phyloP scores from a whole-genome alignment of 1,140 invertebrate species.

The Trichomalopsis sarcophagae region DNA sequence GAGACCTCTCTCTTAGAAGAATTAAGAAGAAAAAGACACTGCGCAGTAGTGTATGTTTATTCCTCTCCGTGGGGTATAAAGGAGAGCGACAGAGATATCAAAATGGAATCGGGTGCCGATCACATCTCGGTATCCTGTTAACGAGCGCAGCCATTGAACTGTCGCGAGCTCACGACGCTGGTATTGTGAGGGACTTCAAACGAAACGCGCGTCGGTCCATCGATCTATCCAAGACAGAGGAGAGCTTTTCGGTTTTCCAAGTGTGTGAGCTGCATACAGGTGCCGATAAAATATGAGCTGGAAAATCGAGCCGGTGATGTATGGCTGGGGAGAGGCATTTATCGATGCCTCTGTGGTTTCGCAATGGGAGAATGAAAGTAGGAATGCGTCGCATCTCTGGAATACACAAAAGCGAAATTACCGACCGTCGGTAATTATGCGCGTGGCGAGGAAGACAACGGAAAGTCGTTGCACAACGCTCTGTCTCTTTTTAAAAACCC shows the following conservation, averaged over 20 bases:
- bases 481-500: too few relatives aligned
- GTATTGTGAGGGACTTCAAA: neutral
- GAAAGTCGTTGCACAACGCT: neutral
- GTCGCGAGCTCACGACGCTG: neutral
- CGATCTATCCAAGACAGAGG: neutral
- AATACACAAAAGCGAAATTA: neutral
- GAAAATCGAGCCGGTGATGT: neutral
- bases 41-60: neutral
- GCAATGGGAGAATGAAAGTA: neutral
- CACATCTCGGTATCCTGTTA: conserved; percentile 10
- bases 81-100: conserved; percentile 13
- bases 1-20: neutral
- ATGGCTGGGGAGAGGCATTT: neutral
- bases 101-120: conserved; percentile 2
- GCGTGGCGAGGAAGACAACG: too few relatives aligned
- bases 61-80: neutral
- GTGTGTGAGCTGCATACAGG: neutral
- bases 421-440: neutral
- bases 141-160: conserved; percentile 29
- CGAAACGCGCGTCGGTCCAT: neutral
- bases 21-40: neutral
- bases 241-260: neutral
- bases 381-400: too few relatives aligned
- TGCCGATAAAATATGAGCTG: neutral
- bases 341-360: neutral